Percentiles rank a stretch among this genome's conserved stretches.
These are phyloP conservation scores for Notocelia uddmanniana DNA, from an alignment of 2,888 invertebrate genomes.

Conservation along the genomic window DNA sequence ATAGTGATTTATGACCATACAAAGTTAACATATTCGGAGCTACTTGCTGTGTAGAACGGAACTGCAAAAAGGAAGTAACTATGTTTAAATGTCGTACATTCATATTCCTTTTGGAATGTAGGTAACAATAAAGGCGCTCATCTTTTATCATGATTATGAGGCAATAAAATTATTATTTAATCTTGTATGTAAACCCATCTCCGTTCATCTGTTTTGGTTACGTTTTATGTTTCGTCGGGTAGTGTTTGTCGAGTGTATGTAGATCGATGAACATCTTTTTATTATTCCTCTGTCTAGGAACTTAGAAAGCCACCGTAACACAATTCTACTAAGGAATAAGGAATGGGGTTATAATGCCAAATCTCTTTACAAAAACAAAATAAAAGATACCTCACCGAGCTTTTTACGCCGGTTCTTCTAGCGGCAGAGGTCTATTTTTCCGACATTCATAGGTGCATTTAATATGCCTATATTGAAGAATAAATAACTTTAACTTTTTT, in stretches of 20 bases:
- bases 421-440: too few relatives aligned
- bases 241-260: neutral
- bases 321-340: neutral
- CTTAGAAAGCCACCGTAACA: neutral
- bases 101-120: neutral
- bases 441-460: too few relatives aligned
- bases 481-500: too few relatives aligned
- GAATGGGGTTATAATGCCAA: too few relatives aligned
- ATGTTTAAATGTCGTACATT: constrained; percentile 9
- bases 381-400: too few relatives aligned
- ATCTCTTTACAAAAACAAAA: too few relatives aligned
- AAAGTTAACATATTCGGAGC: constrained; percentile 71
- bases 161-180: constrained; percentile 77
- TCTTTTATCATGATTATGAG: constrained; percentile 65
- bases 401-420: too few relatives aligned
- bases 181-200: constrained; percentile 51
- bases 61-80: constrained; percentile 16
- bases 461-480: too few relatives aligned
- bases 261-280: neutral
- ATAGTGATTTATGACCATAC: constrained; percentile 72
- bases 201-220: constrained; percentile 8
- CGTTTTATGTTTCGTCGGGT: constrained; percentile 2
- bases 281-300: neutral
- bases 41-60: constrained; percentile 69
- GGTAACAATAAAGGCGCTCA: constrained; percentile 51